A percentile compares a stretch with the other conserved stretches of the same genome.
These are phyloP conservation scores for Lasioglossum albipes DNA, from an alignment of 1,140 invertebrate species.

Conservation along the genomic window DNA sequence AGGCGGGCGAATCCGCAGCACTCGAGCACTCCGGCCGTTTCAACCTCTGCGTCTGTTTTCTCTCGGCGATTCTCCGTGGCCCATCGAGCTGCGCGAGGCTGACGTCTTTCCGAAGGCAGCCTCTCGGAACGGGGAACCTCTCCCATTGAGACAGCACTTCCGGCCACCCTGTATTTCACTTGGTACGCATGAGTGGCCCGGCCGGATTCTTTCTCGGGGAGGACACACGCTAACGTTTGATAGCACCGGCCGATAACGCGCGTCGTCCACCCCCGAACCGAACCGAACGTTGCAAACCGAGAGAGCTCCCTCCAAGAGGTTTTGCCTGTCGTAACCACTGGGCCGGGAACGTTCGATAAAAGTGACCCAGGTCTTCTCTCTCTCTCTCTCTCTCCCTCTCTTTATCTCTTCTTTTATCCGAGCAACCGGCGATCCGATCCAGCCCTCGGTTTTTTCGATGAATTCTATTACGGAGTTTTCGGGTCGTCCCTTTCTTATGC, in stretches of 20 bases:
- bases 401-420: constrained; percentile 42
- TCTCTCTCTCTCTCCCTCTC: no score
- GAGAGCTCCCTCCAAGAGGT: background rate
- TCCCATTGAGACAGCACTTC: constrained; percentile 54
- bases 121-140: constrained; percentile 34
- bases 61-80: constrained; percentile 15
- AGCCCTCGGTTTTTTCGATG: background rate
- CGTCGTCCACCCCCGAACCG: background rate
- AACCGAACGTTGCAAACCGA: constrained; percentile 5
- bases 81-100: constrained; percentile 47
- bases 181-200: constrained; percentile 46
- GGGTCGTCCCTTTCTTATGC: constrained; percentile 39
- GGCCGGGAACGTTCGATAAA: constrained; percentile 54
- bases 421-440: background rate
- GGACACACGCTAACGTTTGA: constrained; percentile 15
- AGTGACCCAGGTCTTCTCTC: constrained; percentile 6
- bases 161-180: constrained; percentile 45
- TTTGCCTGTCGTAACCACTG: constrained; percentile 35
- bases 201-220: background rate
- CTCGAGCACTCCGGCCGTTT: background rate
- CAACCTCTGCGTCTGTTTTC: constrained; percentile 34
- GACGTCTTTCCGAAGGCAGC: constrained; percentile 15
- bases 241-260: constrained; percentile 48
- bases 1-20: background rate
- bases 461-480: constrained; percentile 38